Evolutionary conservation across 2,797 vertebrate species (phyloP).

Genomic region (Trematocara caparti): DNA sequence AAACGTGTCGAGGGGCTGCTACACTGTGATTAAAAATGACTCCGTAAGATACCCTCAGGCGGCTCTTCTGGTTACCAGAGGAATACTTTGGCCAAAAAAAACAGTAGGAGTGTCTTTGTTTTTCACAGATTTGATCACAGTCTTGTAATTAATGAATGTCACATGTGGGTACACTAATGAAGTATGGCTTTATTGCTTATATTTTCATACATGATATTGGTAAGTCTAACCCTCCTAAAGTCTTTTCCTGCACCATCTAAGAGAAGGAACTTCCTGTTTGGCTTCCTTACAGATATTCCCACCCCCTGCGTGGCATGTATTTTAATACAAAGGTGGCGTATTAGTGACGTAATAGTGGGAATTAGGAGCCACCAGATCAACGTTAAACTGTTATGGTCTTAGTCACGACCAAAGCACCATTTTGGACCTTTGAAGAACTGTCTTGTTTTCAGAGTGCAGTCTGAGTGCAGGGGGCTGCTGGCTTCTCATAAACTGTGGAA

Average conservation of each 20-base stretch:
- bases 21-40: conserved; percentile 43
- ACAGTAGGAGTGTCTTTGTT: neutral
- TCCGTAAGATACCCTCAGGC: neutral
- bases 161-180: neutral
- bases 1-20: neutral
- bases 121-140: neutral
- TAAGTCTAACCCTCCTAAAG: neutral
- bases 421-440: neutral
- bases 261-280: neutral
- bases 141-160: neutral
- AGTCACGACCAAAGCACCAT: neutral
- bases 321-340: neutral
- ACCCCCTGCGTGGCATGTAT: neutral
- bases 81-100: neutral
- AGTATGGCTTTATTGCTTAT: neutral
- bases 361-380: neutral
- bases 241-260: neutral
- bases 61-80: neutral
- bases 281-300: neutral
- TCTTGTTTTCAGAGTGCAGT: neutral
- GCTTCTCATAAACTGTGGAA: conserved; percentile 10
- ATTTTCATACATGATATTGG: neutral
- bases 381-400: neutral
- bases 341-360: neutral
- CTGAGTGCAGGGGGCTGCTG: neutral